These are phyloP conservation scores for Cryptocheilus praepositus DNA, from an alignment of 2,888 invertebrate species.

Conservation along the genomic window DNA sequence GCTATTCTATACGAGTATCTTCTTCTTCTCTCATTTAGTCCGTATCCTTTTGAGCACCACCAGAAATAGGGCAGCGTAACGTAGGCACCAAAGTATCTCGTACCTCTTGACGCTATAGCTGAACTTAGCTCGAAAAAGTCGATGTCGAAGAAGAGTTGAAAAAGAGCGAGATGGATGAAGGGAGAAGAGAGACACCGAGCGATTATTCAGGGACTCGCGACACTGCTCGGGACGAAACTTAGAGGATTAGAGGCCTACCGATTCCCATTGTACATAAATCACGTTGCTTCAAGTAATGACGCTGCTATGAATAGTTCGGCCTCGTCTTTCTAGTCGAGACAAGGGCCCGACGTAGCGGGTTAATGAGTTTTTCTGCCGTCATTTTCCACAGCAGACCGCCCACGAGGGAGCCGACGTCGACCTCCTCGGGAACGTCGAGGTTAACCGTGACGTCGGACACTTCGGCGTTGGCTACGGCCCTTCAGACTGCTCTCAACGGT, in stretches of 20 bases:
- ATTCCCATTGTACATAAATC: slow-evolving; percentile 63
- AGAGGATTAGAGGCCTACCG: slow-evolving; percentile 63
- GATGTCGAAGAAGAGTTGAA: slow-evolving; percentile 32
- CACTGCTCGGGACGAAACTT: slow-evolving; percentile 61
- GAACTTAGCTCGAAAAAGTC: slow-evolving; percentile 14
- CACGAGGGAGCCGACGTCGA: slow-evolving; percentile 66
- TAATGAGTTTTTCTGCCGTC: slow-evolving; percentile 9
- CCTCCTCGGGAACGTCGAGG: slow-evolving; percentile 68
- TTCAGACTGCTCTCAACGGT: slow-evolving; percentile 67
- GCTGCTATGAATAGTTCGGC: slow-evolving; percentile 50
- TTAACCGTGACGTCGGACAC: slow-evolving; percentile 70
- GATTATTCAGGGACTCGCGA: slow-evolving; percentile 40
- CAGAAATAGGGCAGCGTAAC: no score
- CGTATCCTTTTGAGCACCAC: no score
- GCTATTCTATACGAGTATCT: no score
- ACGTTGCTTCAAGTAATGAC: slow-evolving; percentile 60
- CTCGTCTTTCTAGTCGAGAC: slow-evolving; percentile 13
- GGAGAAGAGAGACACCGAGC: background rate
- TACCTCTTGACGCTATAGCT: no score
- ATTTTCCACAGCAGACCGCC: slow-evolving; percentile 61
- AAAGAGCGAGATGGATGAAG: no score
- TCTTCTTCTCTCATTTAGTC: no score
- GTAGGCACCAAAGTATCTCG: no score
- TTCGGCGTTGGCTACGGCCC: slow-evolving; percentile 67
- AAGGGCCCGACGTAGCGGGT: background rate